Percentiles rank a stretch among this genome's conserved stretches.
Evolutionary conservation across 1,140 invertebrate genomes (phyloP).

Genomic region (Temnothorax curvispinosus): DNA sequence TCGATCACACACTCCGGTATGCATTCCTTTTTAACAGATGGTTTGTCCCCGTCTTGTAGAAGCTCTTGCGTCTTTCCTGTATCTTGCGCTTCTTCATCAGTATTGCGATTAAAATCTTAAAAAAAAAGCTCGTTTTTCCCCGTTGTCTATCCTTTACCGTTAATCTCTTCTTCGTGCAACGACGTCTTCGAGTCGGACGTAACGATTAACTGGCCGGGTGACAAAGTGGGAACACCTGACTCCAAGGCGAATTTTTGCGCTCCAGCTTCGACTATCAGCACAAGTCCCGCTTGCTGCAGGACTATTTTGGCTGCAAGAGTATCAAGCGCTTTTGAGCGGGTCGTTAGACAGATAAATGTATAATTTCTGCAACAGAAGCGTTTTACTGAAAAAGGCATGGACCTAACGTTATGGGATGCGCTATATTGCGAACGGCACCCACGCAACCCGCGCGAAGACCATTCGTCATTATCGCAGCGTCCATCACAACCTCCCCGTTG

Average conservation of each 20-base stretch:
- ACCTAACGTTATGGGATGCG: constrained; percentile 72
- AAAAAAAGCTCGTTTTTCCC: background rate
- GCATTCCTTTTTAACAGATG: background rate
- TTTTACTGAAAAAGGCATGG: constrained; percentile 2
- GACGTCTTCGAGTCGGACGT: background rate
- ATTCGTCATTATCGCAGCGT: constrained; percentile 66
- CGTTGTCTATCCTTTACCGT: background rate
- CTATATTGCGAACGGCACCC: constrained; percentile 63
- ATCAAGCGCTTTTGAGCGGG: background rate
- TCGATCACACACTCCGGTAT: constrained; percentile 40
- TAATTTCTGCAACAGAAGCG: background rate
- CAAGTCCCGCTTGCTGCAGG: constrained; percentile 66
- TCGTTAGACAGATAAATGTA: background rate
- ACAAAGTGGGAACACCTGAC: constrained; percentile 47
- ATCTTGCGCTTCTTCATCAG: background rate
- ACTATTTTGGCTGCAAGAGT: constrained; percentile 63
- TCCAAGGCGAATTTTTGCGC: constrained; percentile 66
- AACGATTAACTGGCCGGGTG: constrained; percentile 32
- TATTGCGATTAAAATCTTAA: background rate
- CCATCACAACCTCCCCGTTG: constrained; percentile 59
- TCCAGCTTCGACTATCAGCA: constrained; percentile 71
- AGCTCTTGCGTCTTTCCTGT: background rate
- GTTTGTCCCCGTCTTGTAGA: background rate
- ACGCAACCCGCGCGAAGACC: constrained; percentile 49
- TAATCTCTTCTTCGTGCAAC: constrained; percentile 13